A percentile compares a stretch with the other conserved stretches of the same genome.
These are phyloP conservation scores for Drosophila elegans DNA, from an alignment of 1,140 invertebrate genomes.

Conservation along the genomic window DNA sequence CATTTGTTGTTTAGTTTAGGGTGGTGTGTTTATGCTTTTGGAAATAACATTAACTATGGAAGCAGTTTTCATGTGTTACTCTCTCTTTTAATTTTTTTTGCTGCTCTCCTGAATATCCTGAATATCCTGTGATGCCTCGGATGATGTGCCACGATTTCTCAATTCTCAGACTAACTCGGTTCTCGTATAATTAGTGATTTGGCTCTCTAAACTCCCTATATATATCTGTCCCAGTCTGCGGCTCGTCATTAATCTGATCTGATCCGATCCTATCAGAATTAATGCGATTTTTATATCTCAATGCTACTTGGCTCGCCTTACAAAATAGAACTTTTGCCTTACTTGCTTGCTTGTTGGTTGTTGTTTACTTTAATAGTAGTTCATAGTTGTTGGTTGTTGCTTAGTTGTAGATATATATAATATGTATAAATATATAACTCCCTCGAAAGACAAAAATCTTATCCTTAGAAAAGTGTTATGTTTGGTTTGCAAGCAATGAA, in stretches of 20 bases:
- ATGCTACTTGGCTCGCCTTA: slow-evolving; percentile 22
- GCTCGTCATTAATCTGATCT: slow-evolving; percentile 22
- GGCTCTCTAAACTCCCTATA: slow-evolving; percentile 31
- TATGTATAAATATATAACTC: slow-evolving; percentile 24
- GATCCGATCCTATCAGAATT: slow-evolving; percentile 14
- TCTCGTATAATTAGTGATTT: slow-evolving; percentile 55
- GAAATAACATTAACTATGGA: slow-evolving; percentile 71
- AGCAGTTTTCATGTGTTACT: slow-evolving; percentile 43
- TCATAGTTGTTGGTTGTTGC: slow-evolving; percentile 43
- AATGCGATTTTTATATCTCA: slow-evolving; percentile 23
- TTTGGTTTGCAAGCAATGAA: slow-evolving; percentile 38
- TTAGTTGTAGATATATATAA: slow-evolving; percentile 35
- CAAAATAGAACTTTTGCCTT: slow-evolving; percentile 23
- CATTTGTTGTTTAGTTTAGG: slow-evolving; percentile 18
- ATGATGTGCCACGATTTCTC: slow-evolving; percentile 60
- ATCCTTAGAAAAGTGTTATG: slow-evolving; percentile 11
- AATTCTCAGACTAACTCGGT: slow-evolving; percentile 51
- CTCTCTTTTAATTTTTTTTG: neutral
- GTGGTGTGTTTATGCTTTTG: slow-evolving; percentile 43
- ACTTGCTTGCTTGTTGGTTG: slow-evolving; percentile 18
- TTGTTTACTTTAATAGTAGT: slow-evolving; percentile 35
- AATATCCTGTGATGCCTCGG: slow-evolving; percentile 17
- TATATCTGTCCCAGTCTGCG: slow-evolving; percentile 33
- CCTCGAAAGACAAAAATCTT: slow-evolving; percentile 19
- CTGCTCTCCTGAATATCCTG: slow-evolving; percentile 4